Percentiles rank a stretch among this genome's conserved stretches.
phyloP scores from a whole-genome alignment of 2,113 vertebrate genomes.

The Gasterosteus nipponicus region DNA sequence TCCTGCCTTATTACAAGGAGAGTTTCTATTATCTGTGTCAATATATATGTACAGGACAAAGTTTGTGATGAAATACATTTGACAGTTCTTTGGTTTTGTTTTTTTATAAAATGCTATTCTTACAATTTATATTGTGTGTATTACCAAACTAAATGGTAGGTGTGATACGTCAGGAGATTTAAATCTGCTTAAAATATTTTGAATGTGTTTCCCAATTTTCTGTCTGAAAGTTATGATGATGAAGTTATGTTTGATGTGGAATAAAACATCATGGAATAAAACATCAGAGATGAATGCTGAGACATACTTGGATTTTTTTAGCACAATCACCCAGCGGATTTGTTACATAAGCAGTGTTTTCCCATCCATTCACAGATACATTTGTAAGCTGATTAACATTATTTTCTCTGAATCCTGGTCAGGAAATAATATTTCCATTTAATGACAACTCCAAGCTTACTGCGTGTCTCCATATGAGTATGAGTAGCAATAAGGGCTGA shows the following conservation, averaged over 20 bases:
- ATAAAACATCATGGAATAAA: too few species aligned
- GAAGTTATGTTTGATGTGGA: constrained; percentile 46
- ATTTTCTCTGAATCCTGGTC: constrained; percentile 66
- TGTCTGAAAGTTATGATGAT: constrained; percentile 19
- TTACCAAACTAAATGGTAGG: not conserved
- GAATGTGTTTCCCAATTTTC: not conserved
- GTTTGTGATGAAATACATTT: constrained; percentile 36
- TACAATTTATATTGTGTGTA: not conserved
- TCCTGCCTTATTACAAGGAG: constrained; percentile 39
- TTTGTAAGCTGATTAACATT: constrained; percentile 72
- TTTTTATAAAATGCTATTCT: constrained; percentile 40
- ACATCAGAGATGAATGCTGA: constrained; percentile 61
- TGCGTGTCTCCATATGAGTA: not conserved
- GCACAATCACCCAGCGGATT: constrained; percentile 71
- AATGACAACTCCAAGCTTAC: constrained; percentile 35
- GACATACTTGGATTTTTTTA: constrained; percentile 50
- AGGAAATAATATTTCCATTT: constrained; percentile 74
- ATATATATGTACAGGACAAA: constrained; percentile 7
- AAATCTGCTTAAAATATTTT: constrained; percentile 10
- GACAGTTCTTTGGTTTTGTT: constrained; percentile 18
- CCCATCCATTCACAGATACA: constrained; percentile 67
- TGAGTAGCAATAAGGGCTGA: not conserved
- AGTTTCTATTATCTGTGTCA: constrained; percentile 26
- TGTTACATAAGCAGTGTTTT: constrained; percentile 73
- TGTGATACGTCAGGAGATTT: not conserved